Evolutionary conservation across 2,888 invertebrate species (phyloP).

Genomic region (Hermodice carunculata): DNA sequence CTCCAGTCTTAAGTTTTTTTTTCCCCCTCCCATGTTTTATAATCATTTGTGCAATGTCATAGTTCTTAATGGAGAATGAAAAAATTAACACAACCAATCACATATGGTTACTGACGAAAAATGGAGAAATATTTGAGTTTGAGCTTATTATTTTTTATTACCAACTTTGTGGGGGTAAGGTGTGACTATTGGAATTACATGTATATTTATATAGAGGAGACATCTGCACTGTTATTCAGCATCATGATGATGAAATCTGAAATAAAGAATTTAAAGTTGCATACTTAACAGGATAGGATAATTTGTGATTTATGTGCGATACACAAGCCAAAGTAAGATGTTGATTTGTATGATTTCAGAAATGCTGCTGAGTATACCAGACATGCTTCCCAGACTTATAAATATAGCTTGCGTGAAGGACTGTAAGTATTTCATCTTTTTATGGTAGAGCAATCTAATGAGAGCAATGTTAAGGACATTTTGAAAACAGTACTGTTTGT

Average conservation of each 20-base stretch:
- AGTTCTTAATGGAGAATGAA: no score
- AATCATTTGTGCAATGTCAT: no score
- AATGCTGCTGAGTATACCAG: constrained; percentile 65
- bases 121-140: not conserved
- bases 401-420: constrained; percentile 65
- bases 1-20: no score
- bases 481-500: no score
- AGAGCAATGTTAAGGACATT: no score
- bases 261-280: not conserved
- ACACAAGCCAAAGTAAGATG: no score
- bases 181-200: not conserved
- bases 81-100: no score
- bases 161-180: not conserved
- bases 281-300: not conserved
- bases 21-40: no score
- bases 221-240: not conserved
- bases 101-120: no score
- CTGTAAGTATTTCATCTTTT: constrained; percentile 52
- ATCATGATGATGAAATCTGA: not conserved
- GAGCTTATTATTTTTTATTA: not conserved
- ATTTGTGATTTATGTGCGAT: constrained; percentile 14
- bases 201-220: not conserved
- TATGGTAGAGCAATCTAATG: no score
- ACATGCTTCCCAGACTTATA: constrained; percentile 66
- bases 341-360: no score